These are phyloP conservation scores for Oryzaephilus surinamensis DNA, from an alignment of 1,140 invertebrate species.

Conservation along the genomic window DNA sequence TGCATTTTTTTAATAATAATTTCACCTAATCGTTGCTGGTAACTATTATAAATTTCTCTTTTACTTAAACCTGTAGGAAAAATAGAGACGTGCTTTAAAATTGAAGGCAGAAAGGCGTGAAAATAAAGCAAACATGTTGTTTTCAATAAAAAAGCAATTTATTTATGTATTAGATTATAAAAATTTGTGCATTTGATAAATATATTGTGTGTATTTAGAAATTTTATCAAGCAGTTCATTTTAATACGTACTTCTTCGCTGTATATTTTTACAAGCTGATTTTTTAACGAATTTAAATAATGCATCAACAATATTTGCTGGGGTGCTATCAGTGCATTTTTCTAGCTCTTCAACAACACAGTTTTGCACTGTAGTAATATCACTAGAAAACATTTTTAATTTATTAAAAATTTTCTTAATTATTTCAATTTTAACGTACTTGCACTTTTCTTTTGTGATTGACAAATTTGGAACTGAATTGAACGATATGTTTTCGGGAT, in stretches of 20 bases:
- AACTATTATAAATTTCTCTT: too few relatives aligned
- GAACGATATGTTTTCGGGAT: conserved; percentile 4
- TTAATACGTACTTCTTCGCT: conserved; percentile 2
- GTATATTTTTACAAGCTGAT: conserved; percentile 6
- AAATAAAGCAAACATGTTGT: too few relatives aligned
- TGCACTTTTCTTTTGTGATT: conserved; percentile 24
- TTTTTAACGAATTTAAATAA: conserved; percentile 51
- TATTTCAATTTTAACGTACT: conserved; percentile 16
- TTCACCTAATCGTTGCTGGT: too few relatives aligned
- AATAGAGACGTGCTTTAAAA: too few relatives aligned
- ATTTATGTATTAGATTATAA: too few relatives aligned
- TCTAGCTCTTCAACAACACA: conserved; percentile 58
- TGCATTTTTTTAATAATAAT: too few relatives aligned
- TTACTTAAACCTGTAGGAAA: too few relatives aligned
- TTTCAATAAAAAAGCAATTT: too few relatives aligned
- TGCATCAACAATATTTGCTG: conserved; percentile 66
- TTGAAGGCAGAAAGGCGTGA: too few relatives aligned
- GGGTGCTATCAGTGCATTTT: conserved; percentile 58
- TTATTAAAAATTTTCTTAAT: background rate
- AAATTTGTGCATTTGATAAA: too few relatives aligned
- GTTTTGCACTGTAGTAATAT: conserved; percentile 47
- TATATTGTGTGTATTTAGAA: too few relatives aligned
- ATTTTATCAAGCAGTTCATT: too few relatives aligned
- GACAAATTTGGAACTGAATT: conserved; percentile 15
- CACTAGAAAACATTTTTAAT: conserved; percentile 41